Evolutionary conservation across 35 echinoderm and acorn worm genomes (phyloP), one percentile per base, ranked within the genome.

Genomic region (Eucidaris tribuloides): DNA sequence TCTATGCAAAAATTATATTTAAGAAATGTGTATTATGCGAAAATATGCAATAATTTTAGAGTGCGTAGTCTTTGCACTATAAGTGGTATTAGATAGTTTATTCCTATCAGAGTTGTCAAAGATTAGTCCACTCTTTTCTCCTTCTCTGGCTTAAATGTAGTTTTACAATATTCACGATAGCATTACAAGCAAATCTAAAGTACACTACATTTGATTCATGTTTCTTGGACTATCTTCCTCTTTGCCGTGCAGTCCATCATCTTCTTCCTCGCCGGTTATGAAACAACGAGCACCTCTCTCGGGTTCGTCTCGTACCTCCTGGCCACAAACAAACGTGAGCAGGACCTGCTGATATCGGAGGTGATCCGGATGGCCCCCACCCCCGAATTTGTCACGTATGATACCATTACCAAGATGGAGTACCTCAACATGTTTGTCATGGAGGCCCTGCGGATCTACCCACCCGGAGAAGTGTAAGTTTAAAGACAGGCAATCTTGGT

Each of bases 221-320:
- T 60, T 14, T 66, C 13, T 7, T 24, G 20, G 11, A 33, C 13
- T 11, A 71, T 35, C 4, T 35, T 46, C 22, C 46, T 39, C 30
- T 78, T n/a, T n/a, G n/a, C n/a, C n/a, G n/a, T 86, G 60, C 79
- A 96, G 92, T 62, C 82, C 6, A 15, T 91, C n/a, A 64, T 33
- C 0, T 96, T 96, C 39, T 87, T 96, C 40, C 42, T 96, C 1
- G 92, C 92, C 37, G 92, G 92, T 4, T 96, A 85, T 49, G 92
- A 96, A 49, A 96, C 92, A 4, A 87, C 88, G 1, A 90, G 42
- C 22, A 83, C 87, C 22, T 50, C 66, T 32, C 70, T 96, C n/a
- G 45, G 59, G 2, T 96, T 82, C 29, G 50, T 72, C 32, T 61
- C 83, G 11, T 96, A 91, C 45, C 22, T 82, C 20, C 35, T 96